phyloP scores from a whole-genome alignment of 2,888 invertebrate genomes.

The Schrankia costaestrigalis region DNA sequence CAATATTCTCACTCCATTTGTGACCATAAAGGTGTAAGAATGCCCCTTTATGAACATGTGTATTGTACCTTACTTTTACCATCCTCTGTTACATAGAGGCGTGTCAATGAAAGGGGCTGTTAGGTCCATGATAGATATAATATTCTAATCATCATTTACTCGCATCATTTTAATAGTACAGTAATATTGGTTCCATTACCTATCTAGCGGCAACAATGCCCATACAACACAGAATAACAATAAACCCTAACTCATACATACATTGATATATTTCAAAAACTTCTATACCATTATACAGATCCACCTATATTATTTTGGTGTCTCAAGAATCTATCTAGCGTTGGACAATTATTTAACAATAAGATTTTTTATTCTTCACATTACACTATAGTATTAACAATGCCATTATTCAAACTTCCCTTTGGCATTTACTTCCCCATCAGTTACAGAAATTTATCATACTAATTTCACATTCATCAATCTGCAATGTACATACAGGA shows the following conservation, averaged over 20 bases:
- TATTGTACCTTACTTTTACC: too few species aligned
- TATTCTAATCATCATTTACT: constrained; percentile 28
- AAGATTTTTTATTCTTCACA: constrained; percentile 27
- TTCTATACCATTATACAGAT: constrained; percentile 26
- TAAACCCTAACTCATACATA: constrained; percentile 33
- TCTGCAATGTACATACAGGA: constrained; percentile 49
- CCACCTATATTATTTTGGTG: constrained; percentile 41
- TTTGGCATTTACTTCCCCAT: constrained; percentile 41
- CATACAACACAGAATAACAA: constrained; percentile 39
- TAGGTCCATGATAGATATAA: constrained; percentile 26
- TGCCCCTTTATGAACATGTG: too few species aligned
- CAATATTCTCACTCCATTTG: constrained; percentile 45
- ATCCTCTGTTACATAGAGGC: too few species aligned
- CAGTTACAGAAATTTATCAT: constrained; percentile 37
- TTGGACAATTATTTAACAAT: constrained; percentile 37
- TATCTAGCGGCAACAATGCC: constrained; percentile 42
- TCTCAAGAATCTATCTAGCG: constrained; percentile 45
- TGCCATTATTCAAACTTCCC: constrained; percentile 35
- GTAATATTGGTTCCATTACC: constrained; percentile 36
- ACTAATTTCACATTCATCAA: constrained; percentile 43
- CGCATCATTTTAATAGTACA: constrained; percentile 26
- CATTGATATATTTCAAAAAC: constrained; percentile 34
- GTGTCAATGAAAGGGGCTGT: too few species aligned
- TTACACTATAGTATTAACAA: constrained; percentile 34
- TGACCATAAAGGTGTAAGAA: constrained; percentile 23